Percentiles rank a stretch among this genome's conserved stretches.
These are phyloP conservation scores for Channallabes apus DNA, from an alignment of 2,797 vertebrate species.

Conservation along the genomic window DNA sequence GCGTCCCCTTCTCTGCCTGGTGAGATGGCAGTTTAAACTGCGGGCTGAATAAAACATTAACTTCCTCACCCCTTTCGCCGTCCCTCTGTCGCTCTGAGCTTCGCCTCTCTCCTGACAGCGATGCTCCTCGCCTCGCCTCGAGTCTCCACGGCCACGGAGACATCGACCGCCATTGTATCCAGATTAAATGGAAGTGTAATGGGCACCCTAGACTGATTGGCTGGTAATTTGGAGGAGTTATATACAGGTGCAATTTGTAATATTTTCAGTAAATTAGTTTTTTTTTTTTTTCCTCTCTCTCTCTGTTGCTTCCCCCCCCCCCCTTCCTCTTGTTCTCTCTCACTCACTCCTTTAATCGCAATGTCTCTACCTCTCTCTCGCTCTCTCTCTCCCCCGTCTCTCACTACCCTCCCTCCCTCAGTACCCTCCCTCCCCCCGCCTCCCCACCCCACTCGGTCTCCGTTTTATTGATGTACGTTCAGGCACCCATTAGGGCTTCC, in stretches of 20 bases:
- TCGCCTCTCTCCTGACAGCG: constrained; percentile 90
- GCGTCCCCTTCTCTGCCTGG: constrained; percentile 86
- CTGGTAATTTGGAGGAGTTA: constrained; percentile 99
- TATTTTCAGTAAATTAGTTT: constrained; percentile 99
- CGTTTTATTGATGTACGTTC: constrained; percentile 99
- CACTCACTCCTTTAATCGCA: constrained; percentile 68
- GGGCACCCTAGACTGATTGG: constrained; percentile 99
- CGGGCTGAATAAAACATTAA: constrained; percentile 99
- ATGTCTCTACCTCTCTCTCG: constrained; percentile 81
- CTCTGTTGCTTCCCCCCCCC: constrained; percentile 59
- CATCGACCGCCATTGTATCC: constrained; percentile 99
- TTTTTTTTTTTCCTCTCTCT: constrained; percentile 72
- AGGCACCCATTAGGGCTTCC: constrained; percentile 99
- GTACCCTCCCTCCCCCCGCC: constrained; percentile 50
- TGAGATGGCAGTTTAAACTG: constrained; percentile 97
- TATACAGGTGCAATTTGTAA: constrained; percentile 99
- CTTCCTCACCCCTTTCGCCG: constrained; percentile 57
- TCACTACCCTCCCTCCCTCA: constrained; percentile 70
- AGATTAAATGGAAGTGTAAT: constrained; percentile 99
- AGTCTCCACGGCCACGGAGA: constrained; percentile 94
- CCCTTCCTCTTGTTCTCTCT: constrained; percentile 62
- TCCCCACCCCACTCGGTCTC: constrained; percentile 74
- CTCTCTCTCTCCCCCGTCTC: constrained; percentile 73
- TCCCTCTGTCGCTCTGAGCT: constrained; percentile 76
- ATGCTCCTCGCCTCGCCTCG: constrained; percentile 85